Conservation (phyloP, 1,140 invertebrate genomes). For the Solenopsis fugax region DNA sequence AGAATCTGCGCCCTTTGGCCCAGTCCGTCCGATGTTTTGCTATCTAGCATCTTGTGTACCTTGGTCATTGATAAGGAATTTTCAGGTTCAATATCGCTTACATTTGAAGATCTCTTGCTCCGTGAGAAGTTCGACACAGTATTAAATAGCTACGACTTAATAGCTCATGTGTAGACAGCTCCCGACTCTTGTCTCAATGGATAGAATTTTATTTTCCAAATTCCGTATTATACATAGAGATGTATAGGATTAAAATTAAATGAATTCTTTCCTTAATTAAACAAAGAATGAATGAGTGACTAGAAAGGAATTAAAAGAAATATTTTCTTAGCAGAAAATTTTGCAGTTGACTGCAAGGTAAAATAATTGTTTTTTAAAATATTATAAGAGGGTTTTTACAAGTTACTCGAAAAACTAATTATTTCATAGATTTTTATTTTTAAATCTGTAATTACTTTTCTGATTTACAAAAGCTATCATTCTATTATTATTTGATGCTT, state of each 20-base stretch:
- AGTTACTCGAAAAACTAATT: constrained; percentile 65
- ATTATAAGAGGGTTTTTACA: constrained; percentile 23
- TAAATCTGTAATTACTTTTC: constrained; percentile 43
- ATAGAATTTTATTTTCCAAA: not conserved
- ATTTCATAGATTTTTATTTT: constrained; percentile 68
- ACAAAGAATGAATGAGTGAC: not conserved
- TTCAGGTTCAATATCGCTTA: constrained; percentile 61
- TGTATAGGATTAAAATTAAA: not conserved
- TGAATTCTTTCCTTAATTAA: not conserved
- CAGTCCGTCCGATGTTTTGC: constrained; percentile 57
- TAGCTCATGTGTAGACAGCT: not conserved
- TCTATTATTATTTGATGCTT: not conserved
- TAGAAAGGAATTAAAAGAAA: constrained; percentile 19
- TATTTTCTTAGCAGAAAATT: constrained; percentile 58
- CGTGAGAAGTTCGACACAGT: constrained; percentile 43
- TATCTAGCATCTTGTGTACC: constrained; percentile 69
- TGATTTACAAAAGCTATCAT: not conserved
- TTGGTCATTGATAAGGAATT: constrained; percentile 68
- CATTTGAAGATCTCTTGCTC: constrained; percentile 49
- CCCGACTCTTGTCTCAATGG: not conserved
- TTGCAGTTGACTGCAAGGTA: constrained; percentile 53
- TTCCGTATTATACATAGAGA: not conserved
- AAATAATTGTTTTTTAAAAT: constrained; percentile 39
- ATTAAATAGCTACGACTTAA: constrained; percentile 56
- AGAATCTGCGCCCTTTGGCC: constrained; percentile 58